Conservation (phyloP, 53 echinoderm and acorn worm genomes). For the Paracentrotus lividus region DNA sequence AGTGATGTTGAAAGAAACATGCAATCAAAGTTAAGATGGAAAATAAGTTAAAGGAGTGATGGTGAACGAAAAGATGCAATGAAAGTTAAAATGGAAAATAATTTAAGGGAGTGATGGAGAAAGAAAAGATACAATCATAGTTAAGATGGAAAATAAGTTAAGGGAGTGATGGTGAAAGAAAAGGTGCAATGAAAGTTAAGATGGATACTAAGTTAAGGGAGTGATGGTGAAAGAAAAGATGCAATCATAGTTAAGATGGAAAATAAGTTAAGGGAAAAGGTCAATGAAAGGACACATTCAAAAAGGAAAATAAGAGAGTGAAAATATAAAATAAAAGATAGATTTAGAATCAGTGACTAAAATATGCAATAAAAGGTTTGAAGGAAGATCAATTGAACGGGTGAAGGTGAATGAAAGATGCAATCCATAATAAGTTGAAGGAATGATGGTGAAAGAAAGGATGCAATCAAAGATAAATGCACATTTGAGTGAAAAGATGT, state of each 20-base stretch:
- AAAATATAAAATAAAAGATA: too few relatives aligned
- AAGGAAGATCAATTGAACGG: background rate
- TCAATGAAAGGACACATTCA: background rate
- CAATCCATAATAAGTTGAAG: background rate
- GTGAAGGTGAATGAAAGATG: slow-evolving; percentile 27
- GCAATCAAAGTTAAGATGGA: background rate
- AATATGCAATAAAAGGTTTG: background rate
- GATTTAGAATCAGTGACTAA: too few relatives aligned
- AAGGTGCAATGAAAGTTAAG: background rate
- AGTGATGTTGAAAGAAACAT: background rate
- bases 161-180: background rate
- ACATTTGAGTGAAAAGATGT: too few relatives aligned
- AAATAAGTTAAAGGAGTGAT: background rate
- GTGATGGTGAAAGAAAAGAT: background rate
- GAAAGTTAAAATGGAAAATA: background rate
- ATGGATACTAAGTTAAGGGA: background rate
- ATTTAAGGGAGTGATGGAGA: background rate
- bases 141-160: background rate
- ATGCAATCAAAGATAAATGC: background rate
- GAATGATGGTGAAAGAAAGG: background rate
- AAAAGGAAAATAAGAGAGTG: too few relatives aligned
- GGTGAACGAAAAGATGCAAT: background rate
- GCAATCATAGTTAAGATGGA: background rate
- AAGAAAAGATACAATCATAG: background rate
- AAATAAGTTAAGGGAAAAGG: background rate